Conservation (phyloP, 1,140 invertebrate species). For the Leptinotarsa lineolata region DNA sequence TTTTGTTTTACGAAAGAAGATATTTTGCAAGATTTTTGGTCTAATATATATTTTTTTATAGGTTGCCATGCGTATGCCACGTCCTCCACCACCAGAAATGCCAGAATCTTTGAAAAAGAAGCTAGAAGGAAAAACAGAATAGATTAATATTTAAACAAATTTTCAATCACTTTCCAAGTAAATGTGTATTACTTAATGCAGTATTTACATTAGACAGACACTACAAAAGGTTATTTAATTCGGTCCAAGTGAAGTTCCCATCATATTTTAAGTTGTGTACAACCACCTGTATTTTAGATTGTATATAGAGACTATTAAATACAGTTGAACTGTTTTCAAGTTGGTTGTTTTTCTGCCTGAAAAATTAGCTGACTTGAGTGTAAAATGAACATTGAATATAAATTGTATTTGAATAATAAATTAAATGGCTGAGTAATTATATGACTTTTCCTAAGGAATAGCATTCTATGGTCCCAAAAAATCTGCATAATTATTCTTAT, state of each 20-base stretch:
- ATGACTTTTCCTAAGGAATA: no score
- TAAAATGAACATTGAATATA: no score
- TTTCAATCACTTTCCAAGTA: neutral
- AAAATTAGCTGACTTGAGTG: no score
- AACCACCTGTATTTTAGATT: constrained; percentile 23
- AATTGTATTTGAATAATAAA: no score
- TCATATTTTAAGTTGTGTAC: constrained; percentile 25
- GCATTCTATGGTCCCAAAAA: no score
- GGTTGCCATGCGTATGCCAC: constrained; percentile 82
- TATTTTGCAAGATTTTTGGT: no score
- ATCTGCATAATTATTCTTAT: no score
- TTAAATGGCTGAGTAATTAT: no score
- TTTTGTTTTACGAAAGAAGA: no score
- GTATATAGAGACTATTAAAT: constrained; percentile 26
- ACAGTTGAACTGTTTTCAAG: constrained; percentile 19
- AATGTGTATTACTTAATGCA: constrained; percentile 10
- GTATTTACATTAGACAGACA: constrained; percentile 16
- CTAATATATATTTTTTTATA: constrained; percentile 42
- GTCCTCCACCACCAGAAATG: constrained; percentile 98
- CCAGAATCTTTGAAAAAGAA: constrained; percentile 93
- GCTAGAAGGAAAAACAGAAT: constrained; percentile 58
- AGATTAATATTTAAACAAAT: constrained; percentile 7
- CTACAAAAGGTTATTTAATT: neutral
- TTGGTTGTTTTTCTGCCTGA: neutral
- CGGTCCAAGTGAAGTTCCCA: neutral